phyloP scores from a whole-genome alignment of 2,797 vertebrate species.

The Chloroceryle amazona region DNA sequence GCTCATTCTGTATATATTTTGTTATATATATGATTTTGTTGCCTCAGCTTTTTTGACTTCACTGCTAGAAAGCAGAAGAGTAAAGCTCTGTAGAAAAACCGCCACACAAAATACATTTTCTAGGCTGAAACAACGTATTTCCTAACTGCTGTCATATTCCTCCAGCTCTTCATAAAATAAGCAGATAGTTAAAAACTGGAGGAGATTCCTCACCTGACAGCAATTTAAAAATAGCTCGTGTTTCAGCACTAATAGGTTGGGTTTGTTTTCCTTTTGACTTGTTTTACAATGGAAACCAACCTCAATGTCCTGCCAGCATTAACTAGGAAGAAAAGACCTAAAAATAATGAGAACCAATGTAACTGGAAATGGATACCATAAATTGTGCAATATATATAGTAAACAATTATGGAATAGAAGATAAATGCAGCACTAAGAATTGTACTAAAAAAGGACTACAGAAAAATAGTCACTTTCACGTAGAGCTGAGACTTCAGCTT shows the following conservation, averaged over 20 bases:
- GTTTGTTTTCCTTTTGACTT: conserved; percentile 53
- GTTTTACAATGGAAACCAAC: conserved; percentile 64
- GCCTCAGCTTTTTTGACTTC: neutral
- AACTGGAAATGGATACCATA: neutral
- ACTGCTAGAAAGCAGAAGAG: neutral
- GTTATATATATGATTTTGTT: neutral
- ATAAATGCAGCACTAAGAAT: neutral
- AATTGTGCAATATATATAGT: neutral
- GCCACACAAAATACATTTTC: neutral
- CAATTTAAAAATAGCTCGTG: conserved; percentile 65
- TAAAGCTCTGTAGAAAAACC: neutral
- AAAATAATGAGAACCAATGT: conserved; percentile 13
- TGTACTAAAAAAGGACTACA: neutral
- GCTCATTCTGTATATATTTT: rapidly evolving
- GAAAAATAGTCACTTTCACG: neutral
- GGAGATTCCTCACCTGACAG: conserved; percentile 63
- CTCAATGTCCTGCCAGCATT: conserved; percentile 43
- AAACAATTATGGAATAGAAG: conserved; percentile 16
- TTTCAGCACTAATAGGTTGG: conserved; percentile 48
- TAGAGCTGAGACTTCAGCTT: neutral
- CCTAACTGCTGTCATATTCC: neutral
- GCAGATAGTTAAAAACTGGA: conserved; percentile 1
- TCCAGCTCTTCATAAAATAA: conserved; percentile 26
- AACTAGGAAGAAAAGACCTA: conserved; percentile 39
- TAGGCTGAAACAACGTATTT: conserved; percentile 32